phyloP scores from a whole-genome alignment of 2,888 invertebrate species.

The Polyommatus iphigenia region DNA sequence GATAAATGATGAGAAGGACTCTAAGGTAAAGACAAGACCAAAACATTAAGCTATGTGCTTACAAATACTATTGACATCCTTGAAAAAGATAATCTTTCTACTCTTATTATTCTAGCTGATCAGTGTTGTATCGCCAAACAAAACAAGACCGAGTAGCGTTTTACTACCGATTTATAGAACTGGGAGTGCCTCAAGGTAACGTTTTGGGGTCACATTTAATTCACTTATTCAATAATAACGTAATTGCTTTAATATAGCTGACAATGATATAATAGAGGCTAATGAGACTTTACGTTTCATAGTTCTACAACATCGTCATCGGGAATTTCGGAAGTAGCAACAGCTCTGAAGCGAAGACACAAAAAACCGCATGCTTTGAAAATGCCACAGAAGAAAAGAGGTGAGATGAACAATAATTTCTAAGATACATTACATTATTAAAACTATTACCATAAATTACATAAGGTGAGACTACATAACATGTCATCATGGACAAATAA shows the following conservation, averaged over 20 bases:
- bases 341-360: conserved; percentile 65
- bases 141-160: conserved; percentile 71
- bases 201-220: conserved; percentile 49
- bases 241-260: neutral
- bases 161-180: conserved; percentile 69
- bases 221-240: neutral
- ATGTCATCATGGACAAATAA: no score
- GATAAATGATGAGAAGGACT: conserved; percentile 70
- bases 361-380: conserved; percentile 69
- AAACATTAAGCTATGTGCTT: neutral
- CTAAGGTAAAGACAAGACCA: conserved; percentile 52
- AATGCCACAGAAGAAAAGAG: conserved; percentile 72
- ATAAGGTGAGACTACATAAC: no score
- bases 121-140: conserved; percentile 73
- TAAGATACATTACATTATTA: no score
- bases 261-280: no score
- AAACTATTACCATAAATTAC: no score
- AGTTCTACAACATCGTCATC: conserved; percentile 71
- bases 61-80: neutral
- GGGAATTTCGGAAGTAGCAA: conserved; percentile 69
- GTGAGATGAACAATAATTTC: conserved; percentile 42
- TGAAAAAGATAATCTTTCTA: neutral
- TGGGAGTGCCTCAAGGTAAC: conserved; percentile 69
- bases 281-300: neutral
- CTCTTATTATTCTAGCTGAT: conserved; percentile 55